Evolutionary conservation across 2,113 vertebrate genomes (phyloP), one percentile per base, ranked within the genome.

Genomic region (Phaetusa simplex): DNA sequence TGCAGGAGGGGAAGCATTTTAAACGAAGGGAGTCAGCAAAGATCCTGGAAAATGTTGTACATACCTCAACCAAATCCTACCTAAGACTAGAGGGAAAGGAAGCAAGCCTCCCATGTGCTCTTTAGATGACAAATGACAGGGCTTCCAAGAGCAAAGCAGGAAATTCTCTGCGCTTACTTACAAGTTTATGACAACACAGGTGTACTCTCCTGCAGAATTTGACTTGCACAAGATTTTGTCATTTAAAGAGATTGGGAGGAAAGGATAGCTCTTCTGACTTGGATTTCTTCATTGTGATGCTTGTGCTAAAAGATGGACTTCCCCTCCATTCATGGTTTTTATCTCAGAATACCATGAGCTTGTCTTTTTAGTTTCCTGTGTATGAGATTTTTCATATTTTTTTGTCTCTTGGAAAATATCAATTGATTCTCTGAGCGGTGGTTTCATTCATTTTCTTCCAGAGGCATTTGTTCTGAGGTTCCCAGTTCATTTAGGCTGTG

Each of bases 71-170:
- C 32, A 93, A 92, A 93, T 84, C 70, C 81, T n/a, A 66, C 58
- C 62, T 47, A 80, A 92, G 53, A 62, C 61, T 53, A 79, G 50
- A 64, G 76, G 50, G 69, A 94, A 81, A 30, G 69, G 80, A 94
- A 95, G 83, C 23, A 56, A 92, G 29, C 34, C 45, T 93, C 43
- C 69, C 22, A 2, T 47, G 65, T 76, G 77, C 65, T 76, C 43
- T 95, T 93, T 38, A 67, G 83, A 67, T 89, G 83, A 74, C 56
- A 92, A 86, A 91, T 79, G 38, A 18, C 4, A 9, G 61, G 14
- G 11, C 59, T 93, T 93, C 82, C 72, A 69, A 83, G 42, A 92
- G 81, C 23, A 92, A 92, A 88, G 81, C 86, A 79, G 83, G 77
- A 95, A 90, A 91, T 88, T 91, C 56, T 89, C 69, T 74, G 88